Evolutionary conservation across 2,113 vertebrate genomes (phyloP), one percentile per base, ranked within the genome.

Genomic region (Melanostigma gelatinosum): DNA sequence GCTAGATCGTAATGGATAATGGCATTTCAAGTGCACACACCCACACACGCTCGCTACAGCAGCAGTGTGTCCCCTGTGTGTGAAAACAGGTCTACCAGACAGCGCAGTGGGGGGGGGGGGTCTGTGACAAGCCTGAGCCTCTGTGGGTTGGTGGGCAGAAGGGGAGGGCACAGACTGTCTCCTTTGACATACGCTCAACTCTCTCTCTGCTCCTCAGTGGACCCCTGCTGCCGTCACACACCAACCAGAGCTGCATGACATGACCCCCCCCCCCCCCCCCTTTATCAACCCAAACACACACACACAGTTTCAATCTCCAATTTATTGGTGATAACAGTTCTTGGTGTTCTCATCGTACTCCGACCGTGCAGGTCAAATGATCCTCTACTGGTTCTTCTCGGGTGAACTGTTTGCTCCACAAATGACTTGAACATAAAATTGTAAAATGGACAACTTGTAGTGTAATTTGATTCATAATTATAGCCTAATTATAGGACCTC

Each of bases 21-120:
- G 88, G 84, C 89, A 73, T 90, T 91, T 91, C 78, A 92, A 88
- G 86, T 90, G 66, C 85, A 87, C 27, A 74, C 91, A 65, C 91
- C 88, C 84, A 90, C 81, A 82, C 87, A 80, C 42, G 48, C 86
- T 62, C 40, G 32, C 79, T 67, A 69, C 82, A 70, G 68, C 80
- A 68, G 68, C 65, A 70, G 87, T 75, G 77, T 60, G 72, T 89
- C 85, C 80, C 83, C 73, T 80, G 85, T 85, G 88, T 89, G 84
- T 75, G 77, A 81, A 88, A 91, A 86, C 89, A 91, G 86, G 88
- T 91, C 83, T 89, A 70, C 72, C 77, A 89, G 89, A 90, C 84
- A 85, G 75, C 75, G 4, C 89, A 82, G 88, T 65, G 60, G 83
- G 24, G 1, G 60, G 83, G 24, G 1, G 24, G 89, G 84, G 75